Evolutionary conservation across 92 coral and sea anemone species (phyloP).

Genomic region (Virgularia gustaviana): DNA sequence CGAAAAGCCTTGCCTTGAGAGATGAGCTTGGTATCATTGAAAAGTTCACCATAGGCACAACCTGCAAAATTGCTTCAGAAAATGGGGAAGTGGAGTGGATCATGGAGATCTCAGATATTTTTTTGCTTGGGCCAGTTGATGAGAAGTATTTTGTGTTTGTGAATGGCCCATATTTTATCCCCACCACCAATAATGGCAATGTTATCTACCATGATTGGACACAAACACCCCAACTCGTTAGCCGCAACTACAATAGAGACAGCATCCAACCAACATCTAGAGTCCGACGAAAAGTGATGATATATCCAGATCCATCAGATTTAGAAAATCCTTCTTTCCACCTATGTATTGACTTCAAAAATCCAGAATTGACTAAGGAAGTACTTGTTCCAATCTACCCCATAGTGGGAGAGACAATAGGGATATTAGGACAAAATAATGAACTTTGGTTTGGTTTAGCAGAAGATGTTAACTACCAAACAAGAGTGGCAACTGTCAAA

Average conservation of each 20-base stretch:
- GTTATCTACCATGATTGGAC: constrained; percentile 55
- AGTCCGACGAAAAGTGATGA: constrained; percentile 52
- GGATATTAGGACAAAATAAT: constrained; percentile 44
- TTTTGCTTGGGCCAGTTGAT: constrained; percentile 32
- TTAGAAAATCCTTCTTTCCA: constrained; percentile 45
- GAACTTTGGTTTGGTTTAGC: constrained; percentile 63
- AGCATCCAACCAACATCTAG: constrained; percentile 49
- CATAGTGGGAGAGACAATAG: constrained; percentile 44
- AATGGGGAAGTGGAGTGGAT: constrained; percentile 35
- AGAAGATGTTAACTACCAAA: constrained; percentile 1
- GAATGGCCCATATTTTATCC: no score
- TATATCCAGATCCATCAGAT: constrained; percentile 63
- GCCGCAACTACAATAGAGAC: constrained; percentile 38
- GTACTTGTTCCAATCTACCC: constrained; percentile 59
- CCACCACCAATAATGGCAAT: constrained; percentile 33
- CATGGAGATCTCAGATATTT: constrained; percentile 4
- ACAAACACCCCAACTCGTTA: constrained; percentile 40
- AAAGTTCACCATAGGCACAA: neutral
- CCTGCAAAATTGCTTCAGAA: neutral
- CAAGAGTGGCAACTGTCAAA: constrained; percentile 14
- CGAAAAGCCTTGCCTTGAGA: neutral
- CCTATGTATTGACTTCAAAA: constrained; percentile 49
- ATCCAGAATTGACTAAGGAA: constrained; percentile 41
- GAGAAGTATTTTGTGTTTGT: no score
- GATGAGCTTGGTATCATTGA: neutral